Evolutionary conservation across 2,888 invertebrate species (phyloP), one percentile per base, ranked within the genome.

Genomic region (Athalia cordata): DNA sequence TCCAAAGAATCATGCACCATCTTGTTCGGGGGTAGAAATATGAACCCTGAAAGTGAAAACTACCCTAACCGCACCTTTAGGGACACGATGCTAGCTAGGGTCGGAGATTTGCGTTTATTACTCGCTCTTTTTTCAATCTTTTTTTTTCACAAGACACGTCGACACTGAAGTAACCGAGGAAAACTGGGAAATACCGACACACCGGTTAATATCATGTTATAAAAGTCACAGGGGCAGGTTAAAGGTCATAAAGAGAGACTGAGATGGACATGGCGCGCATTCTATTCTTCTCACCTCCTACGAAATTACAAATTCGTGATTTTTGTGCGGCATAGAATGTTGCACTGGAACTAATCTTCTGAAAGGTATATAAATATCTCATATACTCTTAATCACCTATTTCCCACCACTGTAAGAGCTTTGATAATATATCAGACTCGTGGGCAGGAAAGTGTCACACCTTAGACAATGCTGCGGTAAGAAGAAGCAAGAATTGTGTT

Each of bases 371-470:
- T 29, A 29, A 0, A 29, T 29, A 29, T 29, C 0, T 29, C 29
- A 29, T 29, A 29, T 29, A 29, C 29, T 29, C 29, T 29, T 29
- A 29, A 29, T 29, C 7, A 43, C 55, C 15, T 55, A 5, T 11
- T 68, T 15, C n/a, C 11, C 7, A 7, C 52, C 47, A 29, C 57
- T n/a, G 8, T 29, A 59, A 15, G 3, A 55, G 4, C 57, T 47
- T 7, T 59, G 52, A 72, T 72, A 59, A 72, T 72, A 72, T 59
- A 59, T 72, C 45, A 75, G 15, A 11, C 62, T 49, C 59, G 75
- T 75, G 62, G 75, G 75, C 52, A 52, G 75, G 50, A 11, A 15
- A 62, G 64, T 75, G 61, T 75, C 62, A 75, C 62, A 75, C 62
- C 64, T 50, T 50, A 62, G 62, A 75, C 75, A 75, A 75, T 75